Evolutionary conservation across 2,113 vertebrate species (phyloP).

Genomic region (Rhabdomys dilectus): DNA sequence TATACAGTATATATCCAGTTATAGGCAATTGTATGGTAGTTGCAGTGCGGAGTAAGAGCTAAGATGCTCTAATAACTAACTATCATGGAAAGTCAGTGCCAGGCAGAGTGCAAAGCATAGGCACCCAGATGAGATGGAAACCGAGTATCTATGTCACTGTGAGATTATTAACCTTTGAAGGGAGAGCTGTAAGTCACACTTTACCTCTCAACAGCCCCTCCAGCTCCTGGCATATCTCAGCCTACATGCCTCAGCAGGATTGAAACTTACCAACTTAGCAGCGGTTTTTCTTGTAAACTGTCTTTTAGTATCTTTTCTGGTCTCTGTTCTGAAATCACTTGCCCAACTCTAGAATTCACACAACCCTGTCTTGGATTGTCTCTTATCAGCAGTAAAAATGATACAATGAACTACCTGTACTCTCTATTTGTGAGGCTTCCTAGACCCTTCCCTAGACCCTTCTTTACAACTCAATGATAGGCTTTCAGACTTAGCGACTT

Average conservation of each 20-base stretch:
- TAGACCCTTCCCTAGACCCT: background rate
- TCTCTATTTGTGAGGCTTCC: background rate
- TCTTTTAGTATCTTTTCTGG: background rate
- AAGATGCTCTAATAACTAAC: background rate
- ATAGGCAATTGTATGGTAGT: background rate
- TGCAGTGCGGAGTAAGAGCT: background rate
- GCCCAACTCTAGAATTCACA: background rate
- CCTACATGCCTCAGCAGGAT: background rate
- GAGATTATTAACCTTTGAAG: background rate
- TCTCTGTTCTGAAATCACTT: background rate
- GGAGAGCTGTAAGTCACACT: background rate
- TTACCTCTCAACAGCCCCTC: background rate
- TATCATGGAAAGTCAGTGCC: background rate
- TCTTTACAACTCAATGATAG: conserved; percentile 30
- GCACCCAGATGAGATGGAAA: background rate
- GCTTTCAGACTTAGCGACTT: background rate
- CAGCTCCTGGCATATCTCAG: background rate
- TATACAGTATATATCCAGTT: background rate
- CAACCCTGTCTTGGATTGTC: background rate
- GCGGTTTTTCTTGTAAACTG: background rate
- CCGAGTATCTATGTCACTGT: background rate
- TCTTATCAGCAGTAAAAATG: background rate
- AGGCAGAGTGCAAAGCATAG: background rate
- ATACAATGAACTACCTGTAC: background rate
- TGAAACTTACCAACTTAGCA: background rate